Percentiles rank a stretch among this genome's conserved stretches.
These are phyloP conservation scores for Sinella curviseta DNA, from an alignment of 1,140 invertebrate genomes.

Conservation along the genomic window DNA sequence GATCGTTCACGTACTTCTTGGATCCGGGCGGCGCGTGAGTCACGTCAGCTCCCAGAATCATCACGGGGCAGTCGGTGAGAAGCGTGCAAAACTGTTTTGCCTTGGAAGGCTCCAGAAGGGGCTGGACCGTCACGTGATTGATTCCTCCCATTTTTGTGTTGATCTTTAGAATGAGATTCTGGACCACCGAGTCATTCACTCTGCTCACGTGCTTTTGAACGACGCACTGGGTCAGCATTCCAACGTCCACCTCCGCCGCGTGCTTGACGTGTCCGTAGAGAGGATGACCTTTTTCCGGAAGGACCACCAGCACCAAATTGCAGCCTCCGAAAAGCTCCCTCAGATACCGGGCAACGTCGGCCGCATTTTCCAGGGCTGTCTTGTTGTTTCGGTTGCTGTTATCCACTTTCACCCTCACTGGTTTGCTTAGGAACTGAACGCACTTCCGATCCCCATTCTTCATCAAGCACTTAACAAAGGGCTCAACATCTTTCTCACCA, in stretches of 20 bases:
- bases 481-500: not conserved
- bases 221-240: constrained; percentile 82
- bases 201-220: constrained; percentile 61
- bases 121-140: constrained; percentile 67
- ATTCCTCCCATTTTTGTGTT: constrained; percentile 81
- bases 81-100: constrained; percentile 38
- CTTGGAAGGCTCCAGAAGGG: not conserved
- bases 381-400: not conserved
- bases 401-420: not conserved
- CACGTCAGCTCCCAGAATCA: constrained; percentile 86
- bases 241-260: constrained; percentile 65
- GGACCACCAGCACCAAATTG: not conserved
- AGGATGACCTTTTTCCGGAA: constrained; percentile 17
- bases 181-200: constrained; percentile 57
- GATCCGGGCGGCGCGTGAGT: constrained; percentile 74
- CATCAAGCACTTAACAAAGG: not conserved
- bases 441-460: not conserved
- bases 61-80: constrained; percentile 56
- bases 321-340: not conserved
- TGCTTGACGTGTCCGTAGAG: constrained; percentile 36
- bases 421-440: not conserved
- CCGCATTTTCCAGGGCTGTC: not conserved
- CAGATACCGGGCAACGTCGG: not conserved
- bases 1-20: not conserved
- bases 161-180: constrained; percentile 81